Evolutionary conservation across 1,140 invertebrate genomes (phyloP), one percentile per base, ranked within the genome.

Genomic region (Ephestia elutella): DNA sequence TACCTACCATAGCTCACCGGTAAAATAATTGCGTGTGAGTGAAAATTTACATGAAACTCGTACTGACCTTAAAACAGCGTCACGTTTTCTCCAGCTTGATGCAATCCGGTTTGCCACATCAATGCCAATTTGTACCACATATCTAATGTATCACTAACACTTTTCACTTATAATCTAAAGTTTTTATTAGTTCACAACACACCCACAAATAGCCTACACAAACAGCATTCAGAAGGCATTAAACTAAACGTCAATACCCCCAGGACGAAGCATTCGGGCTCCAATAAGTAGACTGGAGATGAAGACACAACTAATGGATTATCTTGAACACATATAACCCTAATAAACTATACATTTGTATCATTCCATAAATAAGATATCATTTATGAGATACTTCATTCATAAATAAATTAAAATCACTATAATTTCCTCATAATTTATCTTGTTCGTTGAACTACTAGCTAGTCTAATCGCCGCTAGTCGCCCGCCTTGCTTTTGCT

Each of bases 81-180:
- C 80, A 87, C 80, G 78, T 86, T 86, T 86, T 86, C 81, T 83
- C 76, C 75, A 71, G 62, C 71, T 80, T 68, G 72, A 64, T 76
- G 71, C 73, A 78, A 85, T 87, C 82, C 81, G 82, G 84, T 87
- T 86, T 86, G 82, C 81, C 84, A 84, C 81, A 85, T 82, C 79
- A 80, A 70, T 79, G 69, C 71, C 66, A 78, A 75, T 75, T 74
- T 71, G 61, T 77, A 70, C 69, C 79, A 83, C 78, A 81, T 82
- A 73, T 63, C 70, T 59, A 63, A 71, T 65, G 64, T 73, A 75
- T 65, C 74, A 82, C 71, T 70, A 68, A 61, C 72, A 82, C 77
- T 79, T 73, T 78, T 49, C 75, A 83, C 70, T 63, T 61, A 62
- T 56, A 61, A 13, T 32, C 56, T 57, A 68, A 66, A 61, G 53